These are phyloP conservation scores for Drosophila suboccidentalis DNA, from an alignment of 2,888 invertebrate species.

Conservation along the genomic window DNA sequence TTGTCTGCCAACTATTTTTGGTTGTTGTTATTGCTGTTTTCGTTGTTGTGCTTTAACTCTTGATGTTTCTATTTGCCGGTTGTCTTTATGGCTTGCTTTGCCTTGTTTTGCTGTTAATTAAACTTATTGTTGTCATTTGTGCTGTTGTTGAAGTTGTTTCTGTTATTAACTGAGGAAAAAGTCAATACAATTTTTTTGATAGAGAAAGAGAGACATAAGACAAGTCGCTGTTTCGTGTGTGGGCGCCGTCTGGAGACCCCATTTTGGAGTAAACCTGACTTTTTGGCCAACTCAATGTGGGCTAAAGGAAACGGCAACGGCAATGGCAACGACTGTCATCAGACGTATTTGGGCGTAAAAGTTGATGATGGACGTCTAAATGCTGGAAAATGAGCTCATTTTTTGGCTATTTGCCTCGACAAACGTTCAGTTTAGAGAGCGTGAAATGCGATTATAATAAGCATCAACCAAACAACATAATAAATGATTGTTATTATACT, in stretches of 20 bases:
- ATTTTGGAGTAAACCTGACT: constrained; percentile 44
- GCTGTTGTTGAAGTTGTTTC: constrained; percentile 22
- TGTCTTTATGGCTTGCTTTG: constrained; percentile 39
- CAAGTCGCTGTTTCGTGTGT: constrained; percentile 42
- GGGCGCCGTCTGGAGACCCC: constrained; percentile 69
- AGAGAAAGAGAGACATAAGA: constrained; percentile 33
- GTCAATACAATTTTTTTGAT: constrained; percentile 46
- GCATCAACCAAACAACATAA: constrained; percentile 1
- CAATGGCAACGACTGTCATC: constrained; percentile 16
- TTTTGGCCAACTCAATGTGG: constrained; percentile 69
- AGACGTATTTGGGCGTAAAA: constrained; percentile 75
- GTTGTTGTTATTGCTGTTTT: constrained; percentile 42
- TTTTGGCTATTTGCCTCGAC: constrained; percentile 25
- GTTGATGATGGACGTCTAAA: constrained; percentile 52
- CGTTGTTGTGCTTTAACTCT: constrained; percentile 16
- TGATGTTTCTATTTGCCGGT: constrained; percentile 57
- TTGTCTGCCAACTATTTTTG: constrained; percentile 45
- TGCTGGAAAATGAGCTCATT: constrained; percentile 71
- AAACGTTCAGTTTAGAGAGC: constrained; percentile 41
- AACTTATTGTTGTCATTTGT: constrained; percentile 47
- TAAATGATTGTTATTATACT: constrained; percentile 7
- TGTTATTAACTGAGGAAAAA: constrained; percentile 19
- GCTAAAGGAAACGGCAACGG: constrained; percentile 67
- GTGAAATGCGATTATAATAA: constrained; percentile 46
- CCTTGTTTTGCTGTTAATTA: constrained; percentile 73